Conservation (phyloP, 2,113 vertebrate genomes). For the Smithornis capensis region DNA sequence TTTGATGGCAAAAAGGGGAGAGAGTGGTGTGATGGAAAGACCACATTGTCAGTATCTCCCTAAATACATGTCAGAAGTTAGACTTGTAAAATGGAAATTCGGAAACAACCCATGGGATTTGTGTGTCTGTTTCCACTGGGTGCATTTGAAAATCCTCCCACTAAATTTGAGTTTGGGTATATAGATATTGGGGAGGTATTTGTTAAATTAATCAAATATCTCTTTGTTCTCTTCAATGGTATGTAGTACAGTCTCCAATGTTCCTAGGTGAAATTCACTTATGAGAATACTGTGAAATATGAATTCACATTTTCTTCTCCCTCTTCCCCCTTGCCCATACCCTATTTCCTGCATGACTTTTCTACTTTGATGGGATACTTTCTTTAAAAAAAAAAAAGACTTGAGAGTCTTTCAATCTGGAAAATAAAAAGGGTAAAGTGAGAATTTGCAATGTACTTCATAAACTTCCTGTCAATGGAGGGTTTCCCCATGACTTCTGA, state of each 20-base stretch:
- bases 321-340: not conserved
- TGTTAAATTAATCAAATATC: not conserved
- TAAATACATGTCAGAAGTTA: not conserved
- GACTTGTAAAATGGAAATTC: not conserved
- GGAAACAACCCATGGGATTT: not conserved
- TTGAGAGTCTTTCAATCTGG: slow-evolving; percentile 1
- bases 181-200: not conserved
- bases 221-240: not conserved
- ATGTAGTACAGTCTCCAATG: not conserved
- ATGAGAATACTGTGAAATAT: slow-evolving; percentile 1
- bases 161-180: not conserved
- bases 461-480: not conserved
- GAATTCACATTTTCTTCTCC: not conserved
- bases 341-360: not conserved
- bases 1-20: not conserved
- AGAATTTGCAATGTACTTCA: slow-evolving; percentile 10
- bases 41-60: not conserved
- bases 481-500: slow-evolving; percentile 10
- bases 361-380: not conserved
- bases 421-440: not conserved
- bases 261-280: not conserved
- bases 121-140: not conserved
- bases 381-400: not conserved
- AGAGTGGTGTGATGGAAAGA: not conserved
- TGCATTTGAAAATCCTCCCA: slow-evolving; percentile 11